Evolutionary conservation across 2,113 vertebrate species (phyloP).

Genomic region (Dipodomys spectabilis): DNA sequence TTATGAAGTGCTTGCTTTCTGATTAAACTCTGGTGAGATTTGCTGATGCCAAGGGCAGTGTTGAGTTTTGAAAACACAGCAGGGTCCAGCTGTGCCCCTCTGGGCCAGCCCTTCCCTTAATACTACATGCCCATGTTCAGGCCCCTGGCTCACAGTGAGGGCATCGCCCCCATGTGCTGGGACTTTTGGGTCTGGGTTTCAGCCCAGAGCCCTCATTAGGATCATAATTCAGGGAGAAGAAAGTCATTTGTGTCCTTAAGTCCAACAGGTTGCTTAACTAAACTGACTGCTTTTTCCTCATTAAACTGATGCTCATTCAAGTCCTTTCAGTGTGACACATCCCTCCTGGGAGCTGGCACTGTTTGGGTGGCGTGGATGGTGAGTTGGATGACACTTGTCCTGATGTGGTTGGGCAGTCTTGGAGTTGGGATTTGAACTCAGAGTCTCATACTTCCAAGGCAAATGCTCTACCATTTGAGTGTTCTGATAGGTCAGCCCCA

Average conservation of each 20-base stretch:
- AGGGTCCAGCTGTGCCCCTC: conserved; percentile 77
- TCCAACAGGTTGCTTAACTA: not conserved
- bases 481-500: too few species aligned
- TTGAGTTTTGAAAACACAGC: conserved; percentile 64
- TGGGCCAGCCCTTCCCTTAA: conserved; percentile 67
- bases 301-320: not conserved
- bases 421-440: too few species aligned
- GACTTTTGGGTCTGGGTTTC: not conserved
- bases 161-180: not conserved
- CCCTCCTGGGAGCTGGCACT: not conserved
- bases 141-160: not conserved
- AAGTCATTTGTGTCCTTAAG: not conserved
- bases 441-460: too few species aligned
- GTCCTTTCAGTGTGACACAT: not conserved
- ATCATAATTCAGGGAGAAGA: not conserved
- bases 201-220: not conserved
- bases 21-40: conserved; percentile 69
- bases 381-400: not conserved
- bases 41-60: conserved; percentile 77
- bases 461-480: too few species aligned
- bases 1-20: conserved; percentile 73
- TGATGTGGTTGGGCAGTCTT: not conserved
- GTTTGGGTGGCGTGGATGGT: not conserved
- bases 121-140: accelerated
- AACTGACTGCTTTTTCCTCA: not conserved